These are phyloP conservation scores for Eilema caniola DNA, from an alignment of 2,888 invertebrate species.

Conservation along the genomic window DNA sequence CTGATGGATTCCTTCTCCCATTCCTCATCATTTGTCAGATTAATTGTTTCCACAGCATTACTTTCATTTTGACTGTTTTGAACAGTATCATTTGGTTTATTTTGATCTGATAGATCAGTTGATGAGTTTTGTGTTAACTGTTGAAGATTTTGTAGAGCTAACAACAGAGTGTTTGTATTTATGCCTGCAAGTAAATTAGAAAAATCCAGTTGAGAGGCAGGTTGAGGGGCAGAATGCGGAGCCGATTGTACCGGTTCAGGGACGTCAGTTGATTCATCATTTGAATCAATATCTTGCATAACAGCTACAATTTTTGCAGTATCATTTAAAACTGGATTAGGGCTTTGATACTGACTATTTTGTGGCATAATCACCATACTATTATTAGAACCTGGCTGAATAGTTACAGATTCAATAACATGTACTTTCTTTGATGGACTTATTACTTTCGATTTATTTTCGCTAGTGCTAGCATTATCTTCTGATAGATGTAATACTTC, in stretches of 20 bases:
- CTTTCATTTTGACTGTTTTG: constrained; percentile 37
- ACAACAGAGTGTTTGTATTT: constrained; percentile 75
- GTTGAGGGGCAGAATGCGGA: constrained; percentile 51
- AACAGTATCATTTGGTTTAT: constrained; percentile 40
- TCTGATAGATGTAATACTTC: constrained; percentile 58
- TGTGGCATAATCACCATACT: constrained; percentile 21
- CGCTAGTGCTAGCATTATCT: constrained; percentile 32
- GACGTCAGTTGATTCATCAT: constrained; percentile 25
- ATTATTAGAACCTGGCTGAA: constrained; percentile 53
- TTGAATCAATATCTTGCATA: constrained; percentile 26
- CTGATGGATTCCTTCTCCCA: constrained; percentile 79
- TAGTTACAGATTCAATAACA: constrained; percentile 74
- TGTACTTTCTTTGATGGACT: constrained; percentile 72
- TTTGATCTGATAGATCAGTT: constrained; percentile 37
- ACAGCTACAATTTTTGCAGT: constrained; percentile 19
- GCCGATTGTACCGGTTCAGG: constrained; percentile 26
- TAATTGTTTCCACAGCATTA: constrained; percentile 71
- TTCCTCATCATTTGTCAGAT: constrained; percentile 80
- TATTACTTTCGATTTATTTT: constrained; percentile 51
- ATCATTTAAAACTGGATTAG: constrained; percentile 21
- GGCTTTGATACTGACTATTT: constrained; percentile 27
- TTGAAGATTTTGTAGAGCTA: constrained; percentile 81
- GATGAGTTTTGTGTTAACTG: constrained; percentile 64
- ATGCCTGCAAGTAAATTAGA: constrained; percentile 74
- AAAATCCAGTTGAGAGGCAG: constrained; percentile 61